Conservation (phyloP, 1,140 invertebrate species). For the Acromyrmex charruanus region DNA sequence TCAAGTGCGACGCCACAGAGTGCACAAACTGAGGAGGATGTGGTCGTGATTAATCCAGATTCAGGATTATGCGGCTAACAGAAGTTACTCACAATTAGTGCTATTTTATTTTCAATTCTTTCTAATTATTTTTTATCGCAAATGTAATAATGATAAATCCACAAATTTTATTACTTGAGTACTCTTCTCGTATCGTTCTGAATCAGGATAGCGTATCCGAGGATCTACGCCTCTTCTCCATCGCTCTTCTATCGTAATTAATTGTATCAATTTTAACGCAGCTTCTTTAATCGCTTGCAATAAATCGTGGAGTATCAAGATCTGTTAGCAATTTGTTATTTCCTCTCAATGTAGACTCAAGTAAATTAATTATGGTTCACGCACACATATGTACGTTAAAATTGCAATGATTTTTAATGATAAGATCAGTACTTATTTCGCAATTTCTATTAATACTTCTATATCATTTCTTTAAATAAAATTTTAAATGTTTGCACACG, state of each 20-base stretch:
- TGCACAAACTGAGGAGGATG: conserved; percentile 31
- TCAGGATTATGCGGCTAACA: background rate
- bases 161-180: conserved; percentile 18
- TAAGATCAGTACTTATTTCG: background rate
- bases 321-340: conserved; percentile 29
- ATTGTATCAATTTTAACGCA: conserved; percentile 38
- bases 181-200: background rate
- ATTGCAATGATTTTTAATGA: background rate
- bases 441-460: background rate
- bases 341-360: background rate
- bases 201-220: background rate
- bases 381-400: background rate
- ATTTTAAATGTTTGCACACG: background rate
- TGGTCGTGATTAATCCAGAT: conserved; percentile 11
- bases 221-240: no score
- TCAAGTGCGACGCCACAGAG: conserved; percentile 35
- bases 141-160: background rate
- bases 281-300: conserved; percentile 51
- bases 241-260: background rate
- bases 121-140: background rate
- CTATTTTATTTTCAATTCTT: background rate
- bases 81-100: background rate
- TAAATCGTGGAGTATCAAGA: conserved; percentile 22
- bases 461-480: background rate
- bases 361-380: conserved; percentile 5